These are phyloP conservation scores for Amphipyra berbera DNA, from an alignment of 2,888 invertebrate species.

Conservation along the genomic window DNA sequence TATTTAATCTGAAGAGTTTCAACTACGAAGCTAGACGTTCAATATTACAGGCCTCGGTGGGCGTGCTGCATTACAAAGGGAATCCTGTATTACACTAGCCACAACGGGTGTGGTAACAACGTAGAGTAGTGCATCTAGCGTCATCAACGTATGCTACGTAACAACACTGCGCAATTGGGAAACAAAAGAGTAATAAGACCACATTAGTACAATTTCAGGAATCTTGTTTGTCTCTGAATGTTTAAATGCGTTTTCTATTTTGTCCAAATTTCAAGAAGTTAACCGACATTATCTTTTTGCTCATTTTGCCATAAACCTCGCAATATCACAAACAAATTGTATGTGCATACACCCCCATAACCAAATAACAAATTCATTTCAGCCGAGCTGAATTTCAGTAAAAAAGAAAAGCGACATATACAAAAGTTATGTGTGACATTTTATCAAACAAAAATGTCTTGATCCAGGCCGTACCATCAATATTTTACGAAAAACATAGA, in stretches of 20 bases:
- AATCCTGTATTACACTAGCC: constrained; percentile 30
- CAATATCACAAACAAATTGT: too few relatives aligned
- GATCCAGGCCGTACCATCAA: constrained; percentile 33
- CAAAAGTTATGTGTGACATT: constrained; percentile 21
- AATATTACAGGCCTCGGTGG: constrained; percentile 7
- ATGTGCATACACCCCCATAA: too few relatives aligned
- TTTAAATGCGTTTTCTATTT: too few relatives aligned
- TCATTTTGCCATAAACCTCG: too few relatives aligned
- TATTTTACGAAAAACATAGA: constrained; percentile 28
- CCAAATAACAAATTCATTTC: neutral
- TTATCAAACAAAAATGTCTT: constrained; percentile 26
- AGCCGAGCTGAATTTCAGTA: neutral
- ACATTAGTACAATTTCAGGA: neutral
- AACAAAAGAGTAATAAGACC: neutral
- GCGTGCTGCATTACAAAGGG: constrained; percentile 27
- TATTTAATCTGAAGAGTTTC: neutral
- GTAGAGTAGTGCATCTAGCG: constrained; percentile 4
- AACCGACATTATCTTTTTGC: too few relatives aligned
- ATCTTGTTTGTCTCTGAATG: too few relatives aligned
- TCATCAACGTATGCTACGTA: constrained; percentile 7
- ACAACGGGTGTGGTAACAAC: constrained; percentile 14
- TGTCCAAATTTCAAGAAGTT: too few relatives aligned
- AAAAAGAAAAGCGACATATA: constrained; percentile 22
- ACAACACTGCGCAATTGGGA: neutral
- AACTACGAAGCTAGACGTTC: neutral